A percentile compares a stretch with the other conserved stretches of the same genome.
Evolutionary conservation across 2,113 vertebrate genomes (phyloP).

Genomic region (Plestiodon gilberti): DNA sequence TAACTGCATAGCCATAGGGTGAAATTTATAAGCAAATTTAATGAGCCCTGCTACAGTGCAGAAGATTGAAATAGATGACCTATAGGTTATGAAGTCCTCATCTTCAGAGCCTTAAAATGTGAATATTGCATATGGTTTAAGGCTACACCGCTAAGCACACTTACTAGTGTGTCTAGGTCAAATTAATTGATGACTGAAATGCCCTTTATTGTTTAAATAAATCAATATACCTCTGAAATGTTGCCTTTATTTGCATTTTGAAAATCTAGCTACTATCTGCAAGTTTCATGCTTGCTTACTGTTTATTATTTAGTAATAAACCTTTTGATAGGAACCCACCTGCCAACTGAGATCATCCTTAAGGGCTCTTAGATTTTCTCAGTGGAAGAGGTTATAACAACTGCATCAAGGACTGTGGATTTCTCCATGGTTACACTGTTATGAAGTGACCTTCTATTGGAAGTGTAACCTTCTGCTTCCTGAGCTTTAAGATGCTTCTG

Average conservation of each 20-base stretch:
- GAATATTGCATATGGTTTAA: background rate
- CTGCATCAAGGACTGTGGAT: background rate
- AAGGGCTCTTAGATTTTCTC: background rate
- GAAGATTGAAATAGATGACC: background rate
- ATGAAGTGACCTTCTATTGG: background rate
- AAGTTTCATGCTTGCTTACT: accelerated
- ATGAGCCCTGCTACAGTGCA: background rate
- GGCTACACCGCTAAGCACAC: background rate
- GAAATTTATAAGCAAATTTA: constrained; percentile 1
- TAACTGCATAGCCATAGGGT: background rate
- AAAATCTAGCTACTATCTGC: background rate
- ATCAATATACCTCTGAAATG: background rate
- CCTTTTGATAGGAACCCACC: background rate
- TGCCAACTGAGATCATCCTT: background rate
- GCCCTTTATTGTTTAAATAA: background rate
- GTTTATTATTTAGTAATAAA: background rate
- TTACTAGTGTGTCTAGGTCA: background rate
- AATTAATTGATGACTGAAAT: background rate
- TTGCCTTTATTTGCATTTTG: background rate
- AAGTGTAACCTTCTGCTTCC: too few relatives aligned
- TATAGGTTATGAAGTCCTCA: background rate
- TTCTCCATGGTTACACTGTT: background rate
- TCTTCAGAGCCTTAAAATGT: background rate
- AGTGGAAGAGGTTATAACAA: background rate
- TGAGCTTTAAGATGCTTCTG: too few relatives aligned